Base-by-base conservation (phyloP, 2,888 invertebrate species). In the Melanargia galathea region DNA sequence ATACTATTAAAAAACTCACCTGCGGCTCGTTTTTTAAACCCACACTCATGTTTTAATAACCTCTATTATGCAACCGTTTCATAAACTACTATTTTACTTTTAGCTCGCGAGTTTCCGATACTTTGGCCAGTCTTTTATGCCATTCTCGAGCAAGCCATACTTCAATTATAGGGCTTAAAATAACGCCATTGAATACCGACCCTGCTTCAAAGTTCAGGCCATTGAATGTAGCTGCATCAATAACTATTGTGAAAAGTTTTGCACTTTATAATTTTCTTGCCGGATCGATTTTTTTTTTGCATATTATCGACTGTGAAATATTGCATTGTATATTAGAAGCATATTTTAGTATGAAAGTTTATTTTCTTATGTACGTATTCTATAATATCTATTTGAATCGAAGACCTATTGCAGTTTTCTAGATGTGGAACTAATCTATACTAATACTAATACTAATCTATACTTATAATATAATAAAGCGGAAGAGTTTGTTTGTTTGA, bases 191-290 rank as follows among this genome's bases (percentile, higher is more conserved):
- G 51, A 52, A 52, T 35, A 52, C 13, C 35, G 35, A 20, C 52
- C 49, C 52, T 16, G 52, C 52, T 35, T 35, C 52, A 52, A 52
- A 52, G 52, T 52, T 52, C 52, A 52, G 52, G 35, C 52, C 35
- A 52, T 52, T 52, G 20, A 52, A 35, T 33, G 52, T 18, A 20
- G 51, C 35, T 33, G 52, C 33, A 20, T 52, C 52, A 52, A 52
- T 52, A 52, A 52, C 52, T 16, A 52, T 52, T 52, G 33, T 52
- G 52, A 52, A 52, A 52, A 52, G 52, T 52, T 52, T 13, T 33
- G 13, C 20, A 16, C 33, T 52, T 7, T 11, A 35, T 35, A 52
- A 35, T 20, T 30, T 35, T 35, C 52, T 52, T 20, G 11, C 51
- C 33, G 35, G 5, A 35, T 33, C 20, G 52, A 30, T 30, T 26